These are phyloP conservation scores for Pemphigus obesinymphae DNA, from an alignment of 1,140 invertebrate species.

Conservation along the genomic window DNA sequence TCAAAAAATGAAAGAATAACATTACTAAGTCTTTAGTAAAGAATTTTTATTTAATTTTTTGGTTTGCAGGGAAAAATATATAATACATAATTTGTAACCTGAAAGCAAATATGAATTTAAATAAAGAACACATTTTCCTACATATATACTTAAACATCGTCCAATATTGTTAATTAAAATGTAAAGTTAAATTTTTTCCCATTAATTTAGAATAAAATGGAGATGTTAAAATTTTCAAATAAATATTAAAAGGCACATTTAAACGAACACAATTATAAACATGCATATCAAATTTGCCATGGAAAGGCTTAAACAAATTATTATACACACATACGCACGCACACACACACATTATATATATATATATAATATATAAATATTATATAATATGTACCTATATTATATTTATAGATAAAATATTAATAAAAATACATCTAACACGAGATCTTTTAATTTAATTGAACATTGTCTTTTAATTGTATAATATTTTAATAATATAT, in stretches of 20 bases:
- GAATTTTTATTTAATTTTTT: not conserved
- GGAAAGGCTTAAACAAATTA: constrained; percentile 39
- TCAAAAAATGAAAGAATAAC: not conserved
- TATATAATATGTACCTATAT: not conserved
- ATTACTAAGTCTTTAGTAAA: constrained; percentile 1
- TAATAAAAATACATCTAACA: constrained; percentile 40
- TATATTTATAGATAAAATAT: not conserved
- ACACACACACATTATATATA: not conserved
- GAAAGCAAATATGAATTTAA: not conserved
- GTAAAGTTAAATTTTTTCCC: constrained; percentile 1
- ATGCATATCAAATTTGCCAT: constrained; percentile 38
- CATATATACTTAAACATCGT: not conserved
- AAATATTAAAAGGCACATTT: constrained; percentile 36
- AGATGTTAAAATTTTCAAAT: not conserved
- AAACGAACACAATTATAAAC: constrained; percentile 39
- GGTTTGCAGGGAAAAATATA: not conserved
- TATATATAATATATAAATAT: not conserved
- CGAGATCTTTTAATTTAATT: constrained; percentile 39
- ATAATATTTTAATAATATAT: not conserved
- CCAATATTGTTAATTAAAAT: not conserved
- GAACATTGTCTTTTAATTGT: constrained; percentile 41
- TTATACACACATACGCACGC: not conserved
- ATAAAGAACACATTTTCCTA: constrained; percentile 18
- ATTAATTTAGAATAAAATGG: constrained; percentile 24
- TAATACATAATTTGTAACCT: not conserved